Percentiles rank a stretch among this genome's conserved stretches.
phyloP scores from a whole-genome alignment of 2,797 vertebrate species.

The Novumbra hubbsi region DNA sequence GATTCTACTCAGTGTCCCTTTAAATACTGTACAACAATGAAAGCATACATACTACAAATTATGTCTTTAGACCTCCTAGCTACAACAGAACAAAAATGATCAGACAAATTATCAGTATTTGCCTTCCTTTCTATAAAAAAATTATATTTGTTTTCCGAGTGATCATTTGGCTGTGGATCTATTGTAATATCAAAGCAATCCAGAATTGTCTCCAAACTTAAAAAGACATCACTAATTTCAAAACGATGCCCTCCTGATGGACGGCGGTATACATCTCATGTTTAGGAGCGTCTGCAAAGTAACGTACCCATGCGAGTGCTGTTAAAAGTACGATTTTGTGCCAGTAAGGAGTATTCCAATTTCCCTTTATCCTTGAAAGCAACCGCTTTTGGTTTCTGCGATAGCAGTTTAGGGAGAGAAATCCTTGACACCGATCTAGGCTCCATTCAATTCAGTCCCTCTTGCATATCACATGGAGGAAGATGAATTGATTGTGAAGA shows the following conservation, averaged over 20 bases:
- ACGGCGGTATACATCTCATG: background rate
- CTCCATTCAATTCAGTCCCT: constrained; percentile 46
- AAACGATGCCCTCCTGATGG: background rate
- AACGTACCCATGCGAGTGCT: background rate
- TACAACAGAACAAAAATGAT: background rate
- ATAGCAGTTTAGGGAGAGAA: constrained; percentile 24
- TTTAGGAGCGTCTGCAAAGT: background rate
- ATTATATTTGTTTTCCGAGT: background rate
- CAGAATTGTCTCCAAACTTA: background rate
- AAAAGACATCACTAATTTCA: background rate
- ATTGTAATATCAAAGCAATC: background rate
- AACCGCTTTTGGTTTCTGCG: constrained; percentile 6
- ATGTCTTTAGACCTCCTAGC: background rate
- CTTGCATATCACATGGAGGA: constrained; percentile 38
- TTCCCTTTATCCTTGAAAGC: constrained; percentile 36
- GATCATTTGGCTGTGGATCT: background rate
- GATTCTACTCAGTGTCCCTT: no score
- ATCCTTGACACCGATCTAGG: constrained; percentile 49
- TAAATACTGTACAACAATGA: background rate
- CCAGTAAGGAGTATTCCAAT: constrained; percentile 10
- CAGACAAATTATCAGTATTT: background rate
- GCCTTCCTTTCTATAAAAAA: background rate
- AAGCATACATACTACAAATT: background rate
- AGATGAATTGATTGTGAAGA: constrained; percentile 39
- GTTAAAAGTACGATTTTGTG: background rate